These are phyloP conservation scores for Syngnathus acus DNA, from an alignment of 2,797 vertebrate species.

Conservation along the genomic window DNA sequence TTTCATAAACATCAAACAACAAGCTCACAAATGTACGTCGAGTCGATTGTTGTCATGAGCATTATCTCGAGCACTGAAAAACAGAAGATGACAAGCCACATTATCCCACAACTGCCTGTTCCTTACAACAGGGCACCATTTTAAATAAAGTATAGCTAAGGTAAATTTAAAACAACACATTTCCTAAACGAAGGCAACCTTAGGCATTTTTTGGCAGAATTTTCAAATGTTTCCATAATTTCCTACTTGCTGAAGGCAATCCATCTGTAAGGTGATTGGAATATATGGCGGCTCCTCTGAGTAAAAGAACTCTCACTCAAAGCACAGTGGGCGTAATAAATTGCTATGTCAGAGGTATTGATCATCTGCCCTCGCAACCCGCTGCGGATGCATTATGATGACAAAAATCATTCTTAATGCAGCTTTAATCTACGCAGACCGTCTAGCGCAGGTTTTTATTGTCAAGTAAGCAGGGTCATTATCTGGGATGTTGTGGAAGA, in stretches of 20 bases:
- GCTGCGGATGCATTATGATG: constrained; percentile 45
- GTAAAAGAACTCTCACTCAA: constrained; percentile 29
- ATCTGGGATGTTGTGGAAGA: constrained; percentile 47
- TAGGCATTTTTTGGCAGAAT: too few species aligned
- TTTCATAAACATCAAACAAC: too few species aligned
- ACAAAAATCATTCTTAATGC: constrained; percentile 44
- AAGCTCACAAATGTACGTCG: too few species aligned
- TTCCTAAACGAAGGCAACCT: too few species aligned
- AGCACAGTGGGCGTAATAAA: constrained; percentile 37
- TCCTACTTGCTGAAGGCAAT: not conserved
- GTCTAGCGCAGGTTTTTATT: constrained; percentile 38
- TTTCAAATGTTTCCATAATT: not conserved
- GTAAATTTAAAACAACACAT: too few species aligned
- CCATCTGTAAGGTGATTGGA: constrained; percentile 13
- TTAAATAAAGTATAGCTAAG: too few species aligned
- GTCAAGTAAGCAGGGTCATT: constrained; percentile 52
- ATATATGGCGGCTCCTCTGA: constrained; percentile 3
- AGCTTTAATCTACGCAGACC: constrained; percentile 49
- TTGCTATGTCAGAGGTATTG: constrained; percentile 43
- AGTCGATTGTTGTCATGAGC: too few species aligned
- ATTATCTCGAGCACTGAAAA: too few species aligned
- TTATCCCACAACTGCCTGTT: too few species aligned
- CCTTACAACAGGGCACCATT: too few species aligned
- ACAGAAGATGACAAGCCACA: too few species aligned
- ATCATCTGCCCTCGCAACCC: constrained; percentile 41